Percentiles rank a stretch among this genome's conserved stretches.
Conservation (phyloP, 1,140 invertebrate genomes). For the Trialeurodes vaporariorum region DNA sequence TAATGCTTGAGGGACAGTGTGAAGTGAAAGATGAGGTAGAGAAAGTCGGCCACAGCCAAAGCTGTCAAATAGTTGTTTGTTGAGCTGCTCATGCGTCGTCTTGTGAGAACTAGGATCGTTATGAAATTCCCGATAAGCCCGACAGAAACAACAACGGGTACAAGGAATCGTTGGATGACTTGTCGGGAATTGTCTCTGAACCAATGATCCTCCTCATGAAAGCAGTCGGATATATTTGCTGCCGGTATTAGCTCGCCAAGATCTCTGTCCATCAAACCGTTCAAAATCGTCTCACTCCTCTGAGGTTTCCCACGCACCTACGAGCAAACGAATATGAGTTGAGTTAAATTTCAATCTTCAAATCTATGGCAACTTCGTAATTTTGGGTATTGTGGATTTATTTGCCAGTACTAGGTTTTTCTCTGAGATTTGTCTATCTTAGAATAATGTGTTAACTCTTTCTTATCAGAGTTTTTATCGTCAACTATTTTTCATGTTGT, state of each 20-base stretch:
- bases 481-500: too few species aligned
- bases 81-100: conserved; percentile 58
- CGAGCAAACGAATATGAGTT: too few species aligned
- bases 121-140: conserved; percentile 58
- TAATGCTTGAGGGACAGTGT: conserved; percentile 51
- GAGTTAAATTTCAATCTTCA: too few species aligned
- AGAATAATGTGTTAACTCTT: too few species aligned
- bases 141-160: conserved; percentile 53
- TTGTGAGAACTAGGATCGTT: conserved; percentile 59
- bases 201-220: not conserved
- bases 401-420: not conserved
- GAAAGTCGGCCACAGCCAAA: conserved; percentile 55
- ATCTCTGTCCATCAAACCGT: not conserved
- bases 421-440: too few species aligned
- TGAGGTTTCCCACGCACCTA: too few species aligned
- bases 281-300: too few species aligned
- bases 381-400: not conserved
- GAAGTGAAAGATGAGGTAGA: conserved; percentile 54
- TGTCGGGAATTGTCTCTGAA: not conserved
- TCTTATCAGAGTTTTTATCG: too few species aligned
- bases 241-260: not conserved
- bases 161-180: conserved; percentile 43
- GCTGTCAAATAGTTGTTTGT: conserved; percentile 65
- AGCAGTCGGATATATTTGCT: not conserved
- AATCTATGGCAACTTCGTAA: not conserved